Percentiles rank a stretch among this genome's conserved stretches.
Evolutionary conservation across 2,888 invertebrate genomes (phyloP).

Genomic region (Ectemnius cavifrons): DNA sequence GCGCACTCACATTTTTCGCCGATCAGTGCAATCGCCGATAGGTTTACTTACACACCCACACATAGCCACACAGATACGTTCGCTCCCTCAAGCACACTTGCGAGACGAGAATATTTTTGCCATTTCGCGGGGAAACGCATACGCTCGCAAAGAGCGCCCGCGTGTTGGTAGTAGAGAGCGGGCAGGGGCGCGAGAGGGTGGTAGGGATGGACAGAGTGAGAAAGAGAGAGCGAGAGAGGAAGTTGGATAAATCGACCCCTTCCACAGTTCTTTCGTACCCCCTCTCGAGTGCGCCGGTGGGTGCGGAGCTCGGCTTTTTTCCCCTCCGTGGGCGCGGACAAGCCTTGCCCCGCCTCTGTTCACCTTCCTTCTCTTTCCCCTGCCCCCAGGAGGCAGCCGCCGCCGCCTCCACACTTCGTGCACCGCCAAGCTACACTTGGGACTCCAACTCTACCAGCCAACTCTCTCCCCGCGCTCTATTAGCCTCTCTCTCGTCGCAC

Average conservation of each 20-base stretch:
- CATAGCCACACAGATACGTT: background rate
- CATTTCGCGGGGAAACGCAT: constrained; percentile 41
- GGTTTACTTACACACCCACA: constrained; percentile 24
- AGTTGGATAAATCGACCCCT: constrained; percentile 68
- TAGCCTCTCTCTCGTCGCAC: constrained; percentile 58
- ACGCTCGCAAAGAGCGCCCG: constrained; percentile 21
- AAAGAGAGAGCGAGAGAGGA: constrained; percentile 42
- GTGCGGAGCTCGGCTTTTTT: constrained; percentile 77
- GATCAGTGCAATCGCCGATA: constrained; percentile 44
- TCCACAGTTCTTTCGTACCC: constrained; percentile 70
- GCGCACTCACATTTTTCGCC: constrained; percentile 57
- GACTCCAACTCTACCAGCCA: constrained; percentile 57
- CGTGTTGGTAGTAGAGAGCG: constrained; percentile 27
- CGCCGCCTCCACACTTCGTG: constrained; percentile 41
- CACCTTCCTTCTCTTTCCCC: constrained; percentile 52
- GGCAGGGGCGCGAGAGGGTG: constrained; percentile 12
- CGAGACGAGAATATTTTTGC: constrained; percentile 50
- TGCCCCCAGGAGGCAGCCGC: constrained; percentile 49
- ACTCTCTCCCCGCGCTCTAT: constrained; percentile 40
- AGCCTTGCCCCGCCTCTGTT: constrained; percentile 78
- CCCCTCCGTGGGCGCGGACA: constrained; percentile 79
- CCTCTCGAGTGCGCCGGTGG: constrained; percentile 60
- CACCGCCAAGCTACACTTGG: constrained; percentile 47
- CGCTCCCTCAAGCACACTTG: constrained; percentile 17
- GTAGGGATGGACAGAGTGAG: constrained; percentile 7